Conservation (phyloP, 2,888 invertebrate genomes). For the Watsonalla binaria region DNA sequence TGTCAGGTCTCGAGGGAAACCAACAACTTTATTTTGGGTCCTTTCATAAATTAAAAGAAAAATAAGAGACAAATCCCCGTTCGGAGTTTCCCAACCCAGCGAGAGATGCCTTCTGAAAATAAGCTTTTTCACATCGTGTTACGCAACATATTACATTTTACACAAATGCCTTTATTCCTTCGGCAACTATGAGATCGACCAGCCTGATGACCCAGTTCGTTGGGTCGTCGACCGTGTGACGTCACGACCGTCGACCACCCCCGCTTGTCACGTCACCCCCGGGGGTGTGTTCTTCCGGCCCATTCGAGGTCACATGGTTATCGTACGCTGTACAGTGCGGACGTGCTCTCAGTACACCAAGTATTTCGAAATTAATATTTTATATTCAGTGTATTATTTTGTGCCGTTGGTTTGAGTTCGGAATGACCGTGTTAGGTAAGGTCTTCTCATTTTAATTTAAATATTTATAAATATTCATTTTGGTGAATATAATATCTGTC, state of each 20-base stretch:
- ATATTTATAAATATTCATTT: constrained; percentile 7
- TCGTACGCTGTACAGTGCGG: constrained; percentile 41
- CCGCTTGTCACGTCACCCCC: constrained; percentile 44
- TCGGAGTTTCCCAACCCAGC: neutral
- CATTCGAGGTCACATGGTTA: constrained; percentile 66
- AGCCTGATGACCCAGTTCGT: constrained; percentile 67
- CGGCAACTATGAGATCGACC: constrained; percentile 52
- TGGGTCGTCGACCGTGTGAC: constrained; percentile 72
- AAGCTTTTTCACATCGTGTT: constrained; percentile 23
- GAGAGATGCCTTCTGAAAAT: neutral
- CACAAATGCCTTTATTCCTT: constrained; percentile 34
- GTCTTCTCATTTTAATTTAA: neutral
- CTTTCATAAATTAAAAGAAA: no score
- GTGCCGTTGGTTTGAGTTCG: constrained; percentile 26
- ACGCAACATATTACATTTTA: constrained; percentile 31
- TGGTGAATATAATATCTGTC: constrained; percentile 3
- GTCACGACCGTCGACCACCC: constrained; percentile 50
- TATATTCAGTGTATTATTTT: constrained; percentile 14
- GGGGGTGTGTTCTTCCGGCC: constrained; percentile 60
- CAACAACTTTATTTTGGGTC: no score
- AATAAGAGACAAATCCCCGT: neutral
- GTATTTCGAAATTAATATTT: constrained; percentile 17
- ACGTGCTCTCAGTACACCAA: constrained; percentile 38
- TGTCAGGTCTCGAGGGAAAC: no score
- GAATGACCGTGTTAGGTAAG: constrained; percentile 68